phyloP scores from a whole-genome alignment of 2,797 vertebrate genomes.

The Enteromius thamalakanensis region DNA sequence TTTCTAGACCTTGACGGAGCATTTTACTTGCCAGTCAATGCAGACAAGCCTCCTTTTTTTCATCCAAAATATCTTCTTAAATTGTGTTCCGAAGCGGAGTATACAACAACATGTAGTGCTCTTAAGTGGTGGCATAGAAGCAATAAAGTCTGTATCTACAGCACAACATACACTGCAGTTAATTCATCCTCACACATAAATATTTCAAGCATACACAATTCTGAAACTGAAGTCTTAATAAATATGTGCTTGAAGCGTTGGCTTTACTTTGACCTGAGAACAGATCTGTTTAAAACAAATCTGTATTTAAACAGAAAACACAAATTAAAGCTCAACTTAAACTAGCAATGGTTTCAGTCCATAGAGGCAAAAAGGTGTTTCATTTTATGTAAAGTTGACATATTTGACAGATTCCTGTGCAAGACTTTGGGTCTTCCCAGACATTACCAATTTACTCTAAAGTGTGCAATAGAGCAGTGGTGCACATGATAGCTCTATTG shows the following conservation, averaged over 20 bases:
- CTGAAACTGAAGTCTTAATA: slow-evolving; percentile 8
- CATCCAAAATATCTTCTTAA: no score
- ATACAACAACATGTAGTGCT: slow-evolving; percentile 6
- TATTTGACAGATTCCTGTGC: slow-evolving; percentile 16
- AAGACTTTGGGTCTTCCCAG: neutral
- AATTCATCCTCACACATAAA: slow-evolving; percentile 46
- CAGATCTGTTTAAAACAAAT: neutral
- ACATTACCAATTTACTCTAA: slow-evolving; percentile 44
- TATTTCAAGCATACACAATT: slow-evolving; percentile 18
- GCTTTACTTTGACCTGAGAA: slow-evolving; percentile 5
- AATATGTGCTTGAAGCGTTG: neutral
- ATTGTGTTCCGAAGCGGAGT: no score
- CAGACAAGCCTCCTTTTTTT: no score
- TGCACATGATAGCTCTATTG: slow-evolving; percentile 53
- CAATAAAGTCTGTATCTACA: neutral
- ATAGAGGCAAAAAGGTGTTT: slow-evolving; percentile 7
- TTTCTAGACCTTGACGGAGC: no score
- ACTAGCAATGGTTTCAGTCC: neutral
- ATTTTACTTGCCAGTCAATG: no score
- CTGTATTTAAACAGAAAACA: neutral
- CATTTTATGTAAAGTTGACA: neutral
- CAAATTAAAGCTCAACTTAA: neutral
- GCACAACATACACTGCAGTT: neutral
- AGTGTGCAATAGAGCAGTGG: slow-evolving; percentile 48
- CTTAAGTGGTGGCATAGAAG: neutral